Percentiles rank a stretch among this genome's conserved stretches.
Conservation (phyloP, 1,140 invertebrate species). For the Brachionus plicatilis region DNA sequence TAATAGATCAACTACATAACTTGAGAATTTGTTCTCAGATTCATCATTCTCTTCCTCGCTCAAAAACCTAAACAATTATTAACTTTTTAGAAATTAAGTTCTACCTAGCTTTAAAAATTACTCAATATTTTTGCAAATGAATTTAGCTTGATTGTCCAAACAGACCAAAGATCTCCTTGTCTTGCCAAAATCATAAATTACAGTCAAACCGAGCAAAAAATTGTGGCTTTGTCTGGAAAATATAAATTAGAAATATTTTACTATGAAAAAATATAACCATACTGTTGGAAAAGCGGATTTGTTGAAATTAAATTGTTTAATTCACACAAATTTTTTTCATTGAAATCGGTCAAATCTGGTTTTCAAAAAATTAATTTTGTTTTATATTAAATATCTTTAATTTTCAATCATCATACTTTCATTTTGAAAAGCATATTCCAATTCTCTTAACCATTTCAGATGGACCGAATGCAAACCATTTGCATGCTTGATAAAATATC, state of each 20-base stretch:
- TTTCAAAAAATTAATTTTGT: too few species aligned
- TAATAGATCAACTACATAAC: not conserved
- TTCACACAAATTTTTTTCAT: not conserved
- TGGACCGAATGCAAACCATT: constrained; percentile 11
- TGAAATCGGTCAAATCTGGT: not conserved
- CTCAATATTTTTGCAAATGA: constrained; percentile 11
- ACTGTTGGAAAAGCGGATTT: not conserved
- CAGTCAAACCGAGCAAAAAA: not conserved
- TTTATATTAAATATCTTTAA: too few species aligned
- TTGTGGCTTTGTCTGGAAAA: not conserved
- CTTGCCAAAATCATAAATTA: constrained; percentile 6
- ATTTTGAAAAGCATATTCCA: not conserved
- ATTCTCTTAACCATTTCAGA: not conserved
- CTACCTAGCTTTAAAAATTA: not conserved
- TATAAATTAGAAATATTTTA: not conserved
- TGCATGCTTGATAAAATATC: not conserved
- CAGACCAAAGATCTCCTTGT: not conserved
- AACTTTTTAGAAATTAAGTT: not conserved
- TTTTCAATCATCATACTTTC: not conserved
- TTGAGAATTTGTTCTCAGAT: not conserved
- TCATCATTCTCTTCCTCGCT: not conserved
- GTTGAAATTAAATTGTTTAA: not conserved
- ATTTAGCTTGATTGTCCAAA: constrained; percentile 13
- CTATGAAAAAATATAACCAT: not conserved
- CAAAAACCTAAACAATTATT: not conserved